These are phyloP conservation scores for Cryptocephalus moraei DNA, from an alignment of 2,888 invertebrate species.

Conservation along the genomic window DNA sequence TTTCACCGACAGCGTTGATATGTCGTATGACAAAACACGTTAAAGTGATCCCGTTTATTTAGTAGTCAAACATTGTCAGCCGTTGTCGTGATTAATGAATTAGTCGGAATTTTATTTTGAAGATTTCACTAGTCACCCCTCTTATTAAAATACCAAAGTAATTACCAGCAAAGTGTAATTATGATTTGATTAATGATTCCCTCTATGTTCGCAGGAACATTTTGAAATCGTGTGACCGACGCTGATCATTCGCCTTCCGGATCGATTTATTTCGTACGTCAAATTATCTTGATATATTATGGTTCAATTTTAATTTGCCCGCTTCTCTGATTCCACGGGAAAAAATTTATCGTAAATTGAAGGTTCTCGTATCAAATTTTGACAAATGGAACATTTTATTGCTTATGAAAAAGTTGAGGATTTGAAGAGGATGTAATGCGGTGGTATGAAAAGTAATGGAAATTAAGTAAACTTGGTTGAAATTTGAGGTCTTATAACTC, in stretches of 20 bases:
- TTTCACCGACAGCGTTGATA: too few relatives aligned
- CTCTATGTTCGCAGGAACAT: conserved; percentile 13
- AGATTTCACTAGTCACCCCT: conserved; percentile 26
- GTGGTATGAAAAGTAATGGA: too few relatives aligned
- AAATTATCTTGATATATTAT: conserved; percentile 13
- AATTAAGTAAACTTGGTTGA: too few relatives aligned
- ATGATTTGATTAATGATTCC: conserved; percentile 22
- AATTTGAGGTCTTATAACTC: too few relatives aligned
- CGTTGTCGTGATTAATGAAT: conserved; percentile 10
- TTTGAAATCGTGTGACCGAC: conserved; percentile 17
- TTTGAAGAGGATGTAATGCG: too few relatives aligned
- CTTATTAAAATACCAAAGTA: conserved; percentile 25
- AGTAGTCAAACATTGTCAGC: conserved; percentile 5
- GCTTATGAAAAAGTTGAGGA: too few relatives aligned
- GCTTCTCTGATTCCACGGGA: conserved; percentile 1
- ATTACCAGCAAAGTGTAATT: conserved; percentile 22
- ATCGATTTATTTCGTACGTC: conserved; percentile 12
- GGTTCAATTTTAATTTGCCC: conserved; percentile 5
- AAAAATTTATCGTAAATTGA: background rate
- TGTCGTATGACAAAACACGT: too few relatives aligned
- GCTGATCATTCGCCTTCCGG: conserved; percentile 11
- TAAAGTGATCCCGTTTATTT: conserved; percentile 7
- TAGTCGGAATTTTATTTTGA: conserved; percentile 23
- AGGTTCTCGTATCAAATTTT: too few relatives aligned
- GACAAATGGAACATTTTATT: too few relatives aligned